Conservation (phyloP, 2,797 vertebrate genomes). For the Capromys pilorides region DNA sequence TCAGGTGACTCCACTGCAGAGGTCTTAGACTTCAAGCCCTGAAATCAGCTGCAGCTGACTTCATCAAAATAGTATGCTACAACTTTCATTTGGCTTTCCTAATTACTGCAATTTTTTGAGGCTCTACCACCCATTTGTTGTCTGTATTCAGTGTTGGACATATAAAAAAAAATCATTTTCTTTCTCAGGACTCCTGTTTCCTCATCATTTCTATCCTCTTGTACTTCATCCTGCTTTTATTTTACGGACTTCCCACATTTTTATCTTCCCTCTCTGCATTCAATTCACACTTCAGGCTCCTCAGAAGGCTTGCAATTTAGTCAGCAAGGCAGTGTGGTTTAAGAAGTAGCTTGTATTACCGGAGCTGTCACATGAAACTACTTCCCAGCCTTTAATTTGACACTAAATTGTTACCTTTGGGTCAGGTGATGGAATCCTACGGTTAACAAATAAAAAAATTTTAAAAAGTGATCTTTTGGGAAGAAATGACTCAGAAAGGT, state of each 20-base stretch:
- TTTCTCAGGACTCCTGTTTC: neutral
- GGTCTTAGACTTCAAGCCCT: neutral
- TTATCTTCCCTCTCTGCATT: neutral
- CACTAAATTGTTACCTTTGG: constrained; percentile 1
- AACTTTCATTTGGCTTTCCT: neutral
- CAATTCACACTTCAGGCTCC: neutral
- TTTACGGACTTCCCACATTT: neutral
- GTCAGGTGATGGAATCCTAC: neutral
- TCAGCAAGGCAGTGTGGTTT: neutral
- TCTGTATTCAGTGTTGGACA: neutral
- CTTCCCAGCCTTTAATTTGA: neutral
- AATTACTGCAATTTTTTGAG: neutral
- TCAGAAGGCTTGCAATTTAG: neutral
- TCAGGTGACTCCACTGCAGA: neutral
- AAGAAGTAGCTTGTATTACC: neutral
- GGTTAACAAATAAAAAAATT: neutral
- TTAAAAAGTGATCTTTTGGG: neutral
- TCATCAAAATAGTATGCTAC: neutral
- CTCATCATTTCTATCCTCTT: neutral
- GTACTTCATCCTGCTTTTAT: neutral
- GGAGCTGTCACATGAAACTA: neutral
- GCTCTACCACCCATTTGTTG: neutral
- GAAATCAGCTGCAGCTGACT: neutral
- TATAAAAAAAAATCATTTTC: neutral
- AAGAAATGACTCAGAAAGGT: constrained; percentile 1